phyloP scores from a whole-genome alignment of 2,888 invertebrate genomes.

The Falcaria lacertinaria region DNA sequence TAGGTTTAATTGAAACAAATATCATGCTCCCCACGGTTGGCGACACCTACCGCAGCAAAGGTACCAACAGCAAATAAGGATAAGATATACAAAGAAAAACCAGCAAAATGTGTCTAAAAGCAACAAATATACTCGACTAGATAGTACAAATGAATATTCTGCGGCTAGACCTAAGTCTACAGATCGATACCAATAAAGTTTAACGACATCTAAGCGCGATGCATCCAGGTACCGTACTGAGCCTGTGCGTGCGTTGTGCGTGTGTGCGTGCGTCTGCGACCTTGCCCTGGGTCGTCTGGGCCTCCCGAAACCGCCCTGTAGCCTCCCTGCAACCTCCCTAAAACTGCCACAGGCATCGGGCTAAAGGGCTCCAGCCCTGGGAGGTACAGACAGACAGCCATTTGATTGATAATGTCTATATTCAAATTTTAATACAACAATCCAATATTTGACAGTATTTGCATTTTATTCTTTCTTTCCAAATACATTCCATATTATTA shows the following conservation, averaged over 20 bases:
- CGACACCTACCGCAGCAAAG: no score
- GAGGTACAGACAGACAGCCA: background rate
- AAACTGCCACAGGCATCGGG: slow-evolving; percentile 20
- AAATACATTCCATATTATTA: no score
- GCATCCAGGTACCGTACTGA: slow-evolving; percentile 39
- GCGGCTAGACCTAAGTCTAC: no score
- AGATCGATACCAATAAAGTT: no score
- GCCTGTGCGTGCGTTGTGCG: slow-evolving; percentile 35
- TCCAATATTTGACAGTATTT: slow-evolving; percentile 20
- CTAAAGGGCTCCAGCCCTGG: slow-evolving; percentile 17
- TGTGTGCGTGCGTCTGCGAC: slow-evolving; percentile 66
- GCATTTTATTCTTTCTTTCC: background rate
- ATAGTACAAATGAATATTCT: no score
- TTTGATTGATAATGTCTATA: slow-evolving; percentile 45
- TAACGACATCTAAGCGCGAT: slow-evolving; percentile 40
- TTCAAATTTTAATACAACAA: slow-evolving; percentile 45
- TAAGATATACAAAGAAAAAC: no score
- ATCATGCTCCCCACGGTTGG: no score
- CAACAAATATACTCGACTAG: no score
- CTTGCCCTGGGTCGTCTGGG: slow-evolving; percentile 71
- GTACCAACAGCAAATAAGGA: no score
- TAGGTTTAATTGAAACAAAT: no score
- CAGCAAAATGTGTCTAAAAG: no score
- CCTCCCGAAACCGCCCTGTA: slow-evolving; percentile 49
- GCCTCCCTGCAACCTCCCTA: slow-evolving; percentile 32